Base-by-base conservation (phyloP, 2,888 invertebrate genomes). In the Phyllotreta cruciferae region DNA sequence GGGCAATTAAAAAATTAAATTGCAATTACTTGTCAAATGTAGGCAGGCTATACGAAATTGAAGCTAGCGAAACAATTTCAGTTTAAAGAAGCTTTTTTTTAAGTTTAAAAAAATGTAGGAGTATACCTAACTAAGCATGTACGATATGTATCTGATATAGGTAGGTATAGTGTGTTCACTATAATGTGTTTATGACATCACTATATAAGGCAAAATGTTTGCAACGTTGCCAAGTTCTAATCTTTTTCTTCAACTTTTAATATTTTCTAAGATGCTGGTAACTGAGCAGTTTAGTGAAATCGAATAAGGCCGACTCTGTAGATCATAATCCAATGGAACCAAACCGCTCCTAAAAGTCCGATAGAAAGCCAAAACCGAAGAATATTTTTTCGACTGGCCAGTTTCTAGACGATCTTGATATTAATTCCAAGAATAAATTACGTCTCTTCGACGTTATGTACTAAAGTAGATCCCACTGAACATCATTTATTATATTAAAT, bases 371-470 rank as follows among this genome's bases (percentile, higher is more conserved):
- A 47, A 47, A 47, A 8, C 36, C 36, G 52, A n/a, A 44, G 6
- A 35, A 44, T 44, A 13, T 44, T 71, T 44, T 71, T 71, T 70
- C 71, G 72, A 74, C 72, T 73, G 72, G 72, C 74, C 68, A 65
- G 56, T 63, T n/a, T 62, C 68, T 72, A 72, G 52, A 60, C 36
- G 42, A 60, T 52, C 52, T 60, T 49, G 52, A 60, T 42, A 52
- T 60, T 64, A 50, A 70, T 73, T 74, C 73, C 73, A 62, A 69
- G 75, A 76, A 76, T 74, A 74, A 74, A 74, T 74, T 72, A 73
- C 62, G 67, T 73, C 71, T 70, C 74, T 71, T 71, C 72, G 66
- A 67, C n/a, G 52, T 52, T 52, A 66, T 44, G 69, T 69, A 72
- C 69, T 71, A 65, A 69, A 70, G 67, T 67, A 69, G 66, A 64